Percentiles rank a stretch among this genome's conserved stretches.
phyloP scores from a whole-genome alignment of 2,888 invertebrate genomes.

The Melipona bicolor region DNA sequence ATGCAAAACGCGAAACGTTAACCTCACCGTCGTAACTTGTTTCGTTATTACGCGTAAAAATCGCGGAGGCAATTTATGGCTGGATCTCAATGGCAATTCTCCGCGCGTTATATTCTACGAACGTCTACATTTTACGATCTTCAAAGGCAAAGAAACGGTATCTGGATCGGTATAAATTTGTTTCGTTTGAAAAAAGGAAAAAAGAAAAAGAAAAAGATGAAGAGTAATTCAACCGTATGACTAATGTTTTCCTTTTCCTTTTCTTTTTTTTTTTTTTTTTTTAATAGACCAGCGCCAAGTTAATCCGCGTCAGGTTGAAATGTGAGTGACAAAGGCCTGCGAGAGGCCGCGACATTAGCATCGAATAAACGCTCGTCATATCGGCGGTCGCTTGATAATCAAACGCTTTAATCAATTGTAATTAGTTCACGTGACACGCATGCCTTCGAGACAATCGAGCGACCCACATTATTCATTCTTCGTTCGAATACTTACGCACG shows the following conservation, averaged over 20 bases:
- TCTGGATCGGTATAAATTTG: too few relatives aligned
- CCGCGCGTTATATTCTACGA: too few relatives aligned
- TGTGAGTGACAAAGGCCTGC: conserved; percentile 6
- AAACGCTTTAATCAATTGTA: conserved; percentile 65
- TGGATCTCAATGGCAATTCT: too few relatives aligned
- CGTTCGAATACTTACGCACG: too few relatives aligned
- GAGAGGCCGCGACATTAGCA: conserved; percentile 15
- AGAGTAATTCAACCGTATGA: not conserved
- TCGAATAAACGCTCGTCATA: conserved; percentile 25
- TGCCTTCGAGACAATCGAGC: not conserved
- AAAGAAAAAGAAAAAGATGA: not conserved
- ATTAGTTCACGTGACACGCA: conserved; percentile 60
- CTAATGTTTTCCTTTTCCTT: not conserved
- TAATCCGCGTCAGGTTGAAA: not conserved
- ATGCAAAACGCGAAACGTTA: too few relatives aligned
- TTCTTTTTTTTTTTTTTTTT: not conserved
- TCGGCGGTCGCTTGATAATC: conserved; percentile 38
- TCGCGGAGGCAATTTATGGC: not conserved
- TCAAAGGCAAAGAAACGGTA: too few relatives aligned
- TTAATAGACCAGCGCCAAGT: not conserved
- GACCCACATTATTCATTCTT: too few relatives aligned
- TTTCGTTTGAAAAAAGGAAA: too few relatives aligned
- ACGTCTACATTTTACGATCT: too few relatives aligned
- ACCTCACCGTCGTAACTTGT: too few relatives aligned
- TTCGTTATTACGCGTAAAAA: not conserved